Base-by-base conservation (phyloP, 2,113 vertebrate species). In the Sterrhoptilus dennistouni region DNA sequence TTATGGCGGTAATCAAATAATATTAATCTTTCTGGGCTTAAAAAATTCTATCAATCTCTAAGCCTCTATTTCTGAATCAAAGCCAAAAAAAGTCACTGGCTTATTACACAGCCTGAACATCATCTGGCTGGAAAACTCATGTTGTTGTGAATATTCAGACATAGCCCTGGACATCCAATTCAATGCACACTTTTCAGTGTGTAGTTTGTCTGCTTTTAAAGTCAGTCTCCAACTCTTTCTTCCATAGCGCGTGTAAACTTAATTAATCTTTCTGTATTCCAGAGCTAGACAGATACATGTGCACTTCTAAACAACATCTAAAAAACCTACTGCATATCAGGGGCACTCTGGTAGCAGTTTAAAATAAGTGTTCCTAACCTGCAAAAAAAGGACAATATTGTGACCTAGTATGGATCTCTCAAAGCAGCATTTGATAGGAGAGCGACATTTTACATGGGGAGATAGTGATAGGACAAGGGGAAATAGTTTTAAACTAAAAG, bases 1-100 rank as follows among this genome's bases (percentile, higher is more conserved):
- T 59, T 90, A 87, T 28, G 20, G 72, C 77, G 60, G 36, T 52
- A 95, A 90, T 92, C 60, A 94, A 96, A 86, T 86, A 90, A 90
- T 93, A 88, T 24, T 8, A 63, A 86, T 81, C n/a, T 90, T 87
- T 90, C 68, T 40, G 20, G 68, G 23, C 54, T 93, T 81, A 74
- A 92, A 85, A 96, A 96, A 92, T 33, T 49, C 61, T 57, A 49
- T 88, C 38, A 56, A 17, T 78, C 45, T 83, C 56, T 83, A 71
- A 83, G 44, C 71, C 27, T 77, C 29, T 7, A 25, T 66, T 91
- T 93, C 74, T 86, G 64, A 70, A 35, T 63, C 24, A 85, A 86
- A 74, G 27, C 14, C 11, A 63, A 77, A 89, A 88, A 14, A 1
- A 0, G 4, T 19, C 57, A 52, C 35, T 79, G 29, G 52, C 40